Percentiles rank a stretch among this genome's conserved stretches.
These are phyloP conservation scores for Psittacara wagleri DNA, from an alignment of 2,113 vertebrate genomes.

Conservation along the genomic window DNA sequence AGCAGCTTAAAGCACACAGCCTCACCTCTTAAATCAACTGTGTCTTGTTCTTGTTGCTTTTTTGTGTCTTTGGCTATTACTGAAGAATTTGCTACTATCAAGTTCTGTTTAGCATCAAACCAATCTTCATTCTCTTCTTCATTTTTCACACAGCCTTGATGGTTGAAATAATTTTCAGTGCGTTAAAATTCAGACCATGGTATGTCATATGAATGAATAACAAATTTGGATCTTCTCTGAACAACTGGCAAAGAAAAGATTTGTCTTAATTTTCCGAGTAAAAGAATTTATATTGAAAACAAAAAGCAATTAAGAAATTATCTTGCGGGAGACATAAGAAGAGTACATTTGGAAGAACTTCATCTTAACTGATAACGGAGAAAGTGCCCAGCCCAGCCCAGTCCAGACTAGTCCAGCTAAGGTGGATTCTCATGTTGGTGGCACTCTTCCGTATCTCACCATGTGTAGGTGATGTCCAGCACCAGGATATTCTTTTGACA, in stretches of 20 bases:
- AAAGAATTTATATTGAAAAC: background rate
- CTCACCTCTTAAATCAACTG: conserved; percentile 4
- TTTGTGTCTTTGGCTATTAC: background rate
- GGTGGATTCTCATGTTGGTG: background rate
- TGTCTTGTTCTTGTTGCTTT: background rate
- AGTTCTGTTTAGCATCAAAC: conserved; percentile 73
- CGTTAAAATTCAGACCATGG: background rate
- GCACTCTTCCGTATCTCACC: background rate
- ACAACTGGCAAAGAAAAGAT: conserved; percentile 29
- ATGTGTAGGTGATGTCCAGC: background rate
- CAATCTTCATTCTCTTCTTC: conserved; percentile 58
- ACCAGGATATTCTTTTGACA: background rate
- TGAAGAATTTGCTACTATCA: conserved; percentile 22
- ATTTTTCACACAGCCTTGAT: conserved; percentile 11
- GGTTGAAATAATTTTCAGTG: background rate
- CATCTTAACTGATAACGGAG: conserved; percentile 58
- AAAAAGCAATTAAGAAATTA: background rate
- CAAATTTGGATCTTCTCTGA: background rate
- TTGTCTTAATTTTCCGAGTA: background rate
- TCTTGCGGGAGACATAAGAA: background rate
- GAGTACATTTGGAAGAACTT: conserved; percentile 2
- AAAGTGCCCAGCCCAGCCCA: background rate
- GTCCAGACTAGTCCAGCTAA: background rate
- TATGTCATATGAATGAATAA: background rate
- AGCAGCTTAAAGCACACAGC: background rate